Evolutionary conservation across 2,797 vertebrate genomes (phyloP).

Genomic region (Enteromius radiatus): DNA sequence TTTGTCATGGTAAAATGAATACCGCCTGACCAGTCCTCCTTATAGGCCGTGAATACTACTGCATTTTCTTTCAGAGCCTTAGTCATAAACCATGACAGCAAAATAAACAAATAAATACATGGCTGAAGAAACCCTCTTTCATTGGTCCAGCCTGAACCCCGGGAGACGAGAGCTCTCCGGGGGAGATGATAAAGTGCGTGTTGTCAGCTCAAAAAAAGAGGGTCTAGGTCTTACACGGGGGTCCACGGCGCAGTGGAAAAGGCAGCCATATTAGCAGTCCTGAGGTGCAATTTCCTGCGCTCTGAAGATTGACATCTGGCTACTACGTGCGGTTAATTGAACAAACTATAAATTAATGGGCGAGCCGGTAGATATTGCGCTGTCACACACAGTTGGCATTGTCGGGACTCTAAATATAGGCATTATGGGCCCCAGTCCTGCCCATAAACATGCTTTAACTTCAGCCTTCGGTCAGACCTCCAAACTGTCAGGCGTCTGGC

Average conservation of each 20-base stretch:
- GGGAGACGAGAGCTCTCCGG: constrained; percentile 81
- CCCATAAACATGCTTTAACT: constrained; percentile 83
- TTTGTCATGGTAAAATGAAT: constrained; percentile 88
- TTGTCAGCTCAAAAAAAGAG: constrained; percentile 76
- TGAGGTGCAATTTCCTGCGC: constrained; percentile 89
- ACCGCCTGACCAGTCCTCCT: constrained; percentile 81
- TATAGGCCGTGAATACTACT: constrained; percentile 82
- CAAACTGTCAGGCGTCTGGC: constrained; percentile 81
- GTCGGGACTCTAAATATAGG: constrained; percentile 86
- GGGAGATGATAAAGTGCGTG: constrained; percentile 88
- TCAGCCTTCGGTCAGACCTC: constrained; percentile 71
- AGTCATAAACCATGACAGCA: constrained; percentile 88
- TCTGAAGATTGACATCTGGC: constrained; percentile 85
- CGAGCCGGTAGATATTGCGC: constrained; percentile 77
- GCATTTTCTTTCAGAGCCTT: constrained; percentile 82
- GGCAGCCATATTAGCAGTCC: constrained; percentile 83
- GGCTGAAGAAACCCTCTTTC: constrained; percentile 84
- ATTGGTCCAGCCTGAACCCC: constrained; percentile 77
- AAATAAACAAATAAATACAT: constrained; percentile 92
- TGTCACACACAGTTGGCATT: constrained; percentile 87
- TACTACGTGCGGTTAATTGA: constrained; percentile 90
- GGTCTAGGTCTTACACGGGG: constrained; percentile 69
- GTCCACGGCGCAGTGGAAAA: constrained; percentile 80
- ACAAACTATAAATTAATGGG: constrained; percentile 89
- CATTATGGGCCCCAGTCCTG: constrained; percentile 79